phyloP scores from a whole-genome alignment of 1,140 invertebrate species.

The Lasioglossum baleicum region DNA sequence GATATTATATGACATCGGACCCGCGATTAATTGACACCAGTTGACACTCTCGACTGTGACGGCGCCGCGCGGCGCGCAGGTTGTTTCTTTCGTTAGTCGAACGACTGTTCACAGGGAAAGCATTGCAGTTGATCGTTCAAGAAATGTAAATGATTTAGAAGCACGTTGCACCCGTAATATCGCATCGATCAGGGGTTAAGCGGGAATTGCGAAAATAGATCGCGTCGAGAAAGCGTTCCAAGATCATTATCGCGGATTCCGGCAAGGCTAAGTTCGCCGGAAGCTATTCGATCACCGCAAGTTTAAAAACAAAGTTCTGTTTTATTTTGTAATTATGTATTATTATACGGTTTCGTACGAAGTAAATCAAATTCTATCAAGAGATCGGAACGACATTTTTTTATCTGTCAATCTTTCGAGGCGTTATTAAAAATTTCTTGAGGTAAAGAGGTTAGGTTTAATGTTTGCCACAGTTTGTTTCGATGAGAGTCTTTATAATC shows the following conservation, averaged over 20 bases:
- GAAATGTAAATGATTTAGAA: background rate
- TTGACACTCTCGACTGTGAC: too few species aligned
- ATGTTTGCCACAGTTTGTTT: too few species aligned
- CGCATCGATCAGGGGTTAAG: background rate
- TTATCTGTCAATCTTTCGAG: background rate
- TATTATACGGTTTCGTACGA: background rate
- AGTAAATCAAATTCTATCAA: background rate
- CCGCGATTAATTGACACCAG: background rate
- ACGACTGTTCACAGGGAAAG: background rate
- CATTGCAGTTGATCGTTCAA: background rate
- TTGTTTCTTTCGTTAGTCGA: background rate
- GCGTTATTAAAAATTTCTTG: background rate
- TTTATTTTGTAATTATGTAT: background rate
- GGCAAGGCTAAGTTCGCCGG: constrained; percentile 10
- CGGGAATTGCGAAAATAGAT: background rate
- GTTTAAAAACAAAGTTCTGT: background rate
- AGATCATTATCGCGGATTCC: background rate
- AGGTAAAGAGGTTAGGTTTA: too few species aligned
- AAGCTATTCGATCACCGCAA: background rate
- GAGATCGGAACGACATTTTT: background rate
- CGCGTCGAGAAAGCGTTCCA: background rate
- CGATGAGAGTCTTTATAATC: too few species aligned
- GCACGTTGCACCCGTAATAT: background rate
- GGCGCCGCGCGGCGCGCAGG: too few species aligned
- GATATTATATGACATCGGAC: background rate